Percentiles rank a stretch among this genome's conserved stretches.
These are phyloP conservation scores for Lacanobia wlatinum DNA, from an alignment of 2,888 invertebrate species.

Conservation along the genomic window DNA sequence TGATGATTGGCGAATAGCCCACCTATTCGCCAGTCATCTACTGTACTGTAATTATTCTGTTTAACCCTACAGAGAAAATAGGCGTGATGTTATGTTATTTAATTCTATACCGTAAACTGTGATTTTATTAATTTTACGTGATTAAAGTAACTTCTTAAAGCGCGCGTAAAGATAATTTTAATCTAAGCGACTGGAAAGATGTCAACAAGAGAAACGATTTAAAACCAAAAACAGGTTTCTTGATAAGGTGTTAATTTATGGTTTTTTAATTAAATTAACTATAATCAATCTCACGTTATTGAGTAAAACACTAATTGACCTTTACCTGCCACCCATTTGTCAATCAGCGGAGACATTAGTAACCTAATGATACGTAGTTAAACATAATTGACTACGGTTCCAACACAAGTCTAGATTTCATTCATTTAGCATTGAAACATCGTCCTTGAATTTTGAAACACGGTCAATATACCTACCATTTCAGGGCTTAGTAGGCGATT, in stretches of 20 bases:
- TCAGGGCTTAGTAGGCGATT: too few relatives aligned
- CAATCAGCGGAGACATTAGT: constrained; percentile 9
- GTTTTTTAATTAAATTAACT: constrained; percentile 38
- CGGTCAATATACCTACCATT: constrained; percentile 33
- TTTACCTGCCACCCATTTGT: constrained; percentile 38
- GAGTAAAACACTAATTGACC: constrained; percentile 37
- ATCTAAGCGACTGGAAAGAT: background rate
- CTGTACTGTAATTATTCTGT: too few relatives aligned
- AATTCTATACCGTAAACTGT: too few relatives aligned
- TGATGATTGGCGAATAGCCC: too few relatives aligned
- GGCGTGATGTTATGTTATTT: background rate
- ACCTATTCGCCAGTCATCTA: too few relatives aligned
- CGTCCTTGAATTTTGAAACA: constrained; percentile 41
- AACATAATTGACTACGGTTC: background rate
- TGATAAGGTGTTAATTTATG: constrained; percentile 21
- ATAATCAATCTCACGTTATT: constrained; percentile 14
- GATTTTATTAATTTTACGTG: background rate
- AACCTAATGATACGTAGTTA: constrained; percentile 19
- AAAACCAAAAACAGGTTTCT: constrained; percentile 12
- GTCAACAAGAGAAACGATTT: background rate
- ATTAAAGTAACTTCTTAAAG: background rate
- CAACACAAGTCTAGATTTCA: constrained; percentile 31
- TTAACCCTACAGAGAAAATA: too few relatives aligned
- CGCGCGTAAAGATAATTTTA: background rate
- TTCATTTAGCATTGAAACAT: constrained; percentile 39